These are phyloP conservation scores for Sphinx pinastri DNA, from an alignment of 2,888 invertebrate genomes.

Conservation along the genomic window DNA sequence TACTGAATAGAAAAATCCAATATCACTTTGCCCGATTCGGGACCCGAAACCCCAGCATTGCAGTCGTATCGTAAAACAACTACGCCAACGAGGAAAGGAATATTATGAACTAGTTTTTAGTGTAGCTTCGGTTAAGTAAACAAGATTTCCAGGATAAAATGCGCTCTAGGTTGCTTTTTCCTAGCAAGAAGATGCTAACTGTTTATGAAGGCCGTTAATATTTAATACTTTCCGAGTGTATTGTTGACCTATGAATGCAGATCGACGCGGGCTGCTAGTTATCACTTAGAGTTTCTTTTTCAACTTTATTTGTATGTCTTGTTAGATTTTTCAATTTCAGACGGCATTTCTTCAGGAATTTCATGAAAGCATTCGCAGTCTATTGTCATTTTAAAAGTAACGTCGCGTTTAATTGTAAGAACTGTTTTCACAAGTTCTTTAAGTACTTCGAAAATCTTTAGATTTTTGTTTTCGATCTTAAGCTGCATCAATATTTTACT, in stretches of 20 bases:
- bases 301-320: conserved; percentile 15
- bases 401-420: background rate
- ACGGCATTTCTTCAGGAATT: background rate
- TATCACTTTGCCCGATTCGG: too few relatives aligned
- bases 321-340: conserved; percentile 4
- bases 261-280: background rate
- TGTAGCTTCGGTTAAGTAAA: too few relatives aligned
- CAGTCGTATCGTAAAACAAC: too few relatives aligned
- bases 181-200: too few relatives aligned
- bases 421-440: background rate
- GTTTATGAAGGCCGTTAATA: too few relatives aligned
- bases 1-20: too few relatives aligned
- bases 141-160: too few relatives aligned
- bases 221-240: background rate
- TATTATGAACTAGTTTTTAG: too few relatives aligned
- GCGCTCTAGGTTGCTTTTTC: too few relatives aligned
- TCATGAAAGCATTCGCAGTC: background rate
- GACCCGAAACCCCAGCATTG: too few relatives aligned
- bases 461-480: background rate
- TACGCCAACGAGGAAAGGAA: too few relatives aligned
- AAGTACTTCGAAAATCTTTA: background rate
- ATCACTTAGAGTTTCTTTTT: conserved; percentile 6
- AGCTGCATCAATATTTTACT: background rate
- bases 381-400: conserved; percentile 3
- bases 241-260: conserved; percentile 10